Conservation (phyloP, 2,888 invertebrate species). For the Brachynemurus nebulosus region DNA sequence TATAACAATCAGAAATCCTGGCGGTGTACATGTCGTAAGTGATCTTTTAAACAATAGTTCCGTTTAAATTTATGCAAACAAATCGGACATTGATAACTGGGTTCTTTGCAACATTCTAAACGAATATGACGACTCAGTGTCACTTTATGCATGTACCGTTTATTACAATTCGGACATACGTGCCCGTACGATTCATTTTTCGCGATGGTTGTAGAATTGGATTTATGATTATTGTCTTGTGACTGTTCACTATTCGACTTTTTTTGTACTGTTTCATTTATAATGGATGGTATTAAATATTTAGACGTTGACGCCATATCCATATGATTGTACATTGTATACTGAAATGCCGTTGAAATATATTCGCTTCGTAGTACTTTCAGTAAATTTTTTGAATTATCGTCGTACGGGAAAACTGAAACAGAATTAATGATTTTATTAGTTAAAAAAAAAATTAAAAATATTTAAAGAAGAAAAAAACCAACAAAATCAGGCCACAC, state of each 20-base stretch:
- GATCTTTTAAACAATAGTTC: constrained; percentile 10
- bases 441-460: background rate
- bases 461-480: background rate
- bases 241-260: background rate
- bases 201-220: constrained; percentile 1
- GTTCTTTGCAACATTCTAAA: constrained; percentile 22
- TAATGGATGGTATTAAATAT: background rate
- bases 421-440: constrained; percentile 1
- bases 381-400: constrained; percentile 8
- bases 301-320: background rate
- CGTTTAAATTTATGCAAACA: constrained; percentile 14
- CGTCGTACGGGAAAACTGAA: constrained; percentile 9
- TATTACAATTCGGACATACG: constrained; percentile 23
- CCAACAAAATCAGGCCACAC: background rate
- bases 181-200: constrained; percentile 8
- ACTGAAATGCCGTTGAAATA: constrained; percentile 8
- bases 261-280: background rate
- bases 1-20: constrained; percentile 5
- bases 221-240: background rate
- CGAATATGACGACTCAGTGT: constrained; percentile 23
- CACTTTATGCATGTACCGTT: constrained; percentile 26
- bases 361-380: constrained; percentile 8
- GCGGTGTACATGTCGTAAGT: constrained; percentile 9
- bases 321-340: constrained; percentile 1
- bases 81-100: constrained; percentile 20